Evolutionary conservation across 2,888 invertebrate species (phyloP).

Genomic region (Polydrusus cervinus): DNA sequence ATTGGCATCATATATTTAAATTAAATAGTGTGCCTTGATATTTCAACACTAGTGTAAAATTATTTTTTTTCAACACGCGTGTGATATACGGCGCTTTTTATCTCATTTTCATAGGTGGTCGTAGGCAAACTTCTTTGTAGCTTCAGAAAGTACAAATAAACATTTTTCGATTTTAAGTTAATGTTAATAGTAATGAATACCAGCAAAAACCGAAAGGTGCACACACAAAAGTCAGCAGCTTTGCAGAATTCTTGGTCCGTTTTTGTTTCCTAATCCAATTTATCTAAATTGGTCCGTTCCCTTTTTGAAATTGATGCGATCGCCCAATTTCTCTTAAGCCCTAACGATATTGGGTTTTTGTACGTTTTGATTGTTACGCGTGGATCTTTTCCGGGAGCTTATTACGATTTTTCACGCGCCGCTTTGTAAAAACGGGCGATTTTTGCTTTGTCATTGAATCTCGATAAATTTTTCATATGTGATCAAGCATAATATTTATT

Average conservation of each 20-base stretch:
- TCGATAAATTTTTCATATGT: not conserved
- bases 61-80: too few species aligned
- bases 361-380: constrained; percentile 6
- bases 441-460: constrained; percentile 11
- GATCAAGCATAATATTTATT: not conserved
- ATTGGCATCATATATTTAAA: too few species aligned
- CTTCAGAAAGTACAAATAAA: too few species aligned
- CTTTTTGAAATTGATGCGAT: constrained; percentile 27
- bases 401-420: not conserved
- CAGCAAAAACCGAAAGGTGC: constrained; percentile 4
- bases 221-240: constrained; percentile 24
- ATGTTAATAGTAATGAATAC: not conserved
- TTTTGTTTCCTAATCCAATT: constrained; percentile 34
- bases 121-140: too few species aligned
- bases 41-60: too few species aligned
- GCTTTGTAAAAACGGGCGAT: not conserved
- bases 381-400: not conserved
- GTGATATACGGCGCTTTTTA: too few species aligned
- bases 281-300: constrained; percentile 25
- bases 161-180: not conserved
- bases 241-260: constrained; percentile 9
- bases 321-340: constrained; percentile 22
- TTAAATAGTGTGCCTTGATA: too few species aligned
- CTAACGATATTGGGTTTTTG: constrained; percentile 21
- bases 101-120: too few species aligned